Evolutionary conservation across 2,888 invertebrate genomes (phyloP).

Genomic region (Sinelater perroti): DNA sequence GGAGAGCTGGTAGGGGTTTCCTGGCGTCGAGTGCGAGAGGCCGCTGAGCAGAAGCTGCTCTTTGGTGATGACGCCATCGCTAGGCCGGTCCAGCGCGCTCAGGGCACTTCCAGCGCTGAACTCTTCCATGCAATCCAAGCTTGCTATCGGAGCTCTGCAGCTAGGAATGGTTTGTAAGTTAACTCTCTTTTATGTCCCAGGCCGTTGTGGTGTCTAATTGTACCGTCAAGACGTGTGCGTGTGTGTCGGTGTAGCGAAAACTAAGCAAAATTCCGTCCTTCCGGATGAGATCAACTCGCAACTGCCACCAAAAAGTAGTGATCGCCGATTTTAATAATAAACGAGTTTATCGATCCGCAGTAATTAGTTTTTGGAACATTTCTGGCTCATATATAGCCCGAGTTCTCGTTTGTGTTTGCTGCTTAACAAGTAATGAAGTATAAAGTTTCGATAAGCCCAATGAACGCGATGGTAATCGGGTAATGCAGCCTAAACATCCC

Average conservation of each 20-base stretch:
- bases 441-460: conserved; percentile 1
- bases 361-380: conserved; percentile 9
- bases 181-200: conserved; percentile 14
- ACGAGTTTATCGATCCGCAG: conserved; percentile 6
- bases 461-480: background rate
- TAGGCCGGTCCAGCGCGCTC: conserved; percentile 59
- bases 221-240: background rate
- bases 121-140: conserved; percentile 94
- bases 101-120: conserved; percentile 74
- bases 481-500: background rate
- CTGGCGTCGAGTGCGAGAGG: conserved; percentile 53
- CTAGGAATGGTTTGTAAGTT: conserved; percentile 60
- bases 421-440: conserved; percentile 6
- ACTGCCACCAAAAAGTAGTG: conserved; percentile 3
- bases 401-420: background rate
- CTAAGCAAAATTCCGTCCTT: too few species aligned
- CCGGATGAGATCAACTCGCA: background rate
- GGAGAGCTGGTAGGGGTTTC: conserved; percentile 64
- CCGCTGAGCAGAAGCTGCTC: conserved; percentile 65
- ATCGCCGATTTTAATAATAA: background rate
- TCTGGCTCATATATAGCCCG: conserved; percentile 4
- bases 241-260: background rate
- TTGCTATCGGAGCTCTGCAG: conserved; percentile 92
- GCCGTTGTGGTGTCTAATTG: too few species aligned
- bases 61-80: conserved; percentile 64